Evolutionary conservation across 1,140 invertebrate species (phyloP).

Genomic region (Trachymyrmex cornetzi): DNA sequence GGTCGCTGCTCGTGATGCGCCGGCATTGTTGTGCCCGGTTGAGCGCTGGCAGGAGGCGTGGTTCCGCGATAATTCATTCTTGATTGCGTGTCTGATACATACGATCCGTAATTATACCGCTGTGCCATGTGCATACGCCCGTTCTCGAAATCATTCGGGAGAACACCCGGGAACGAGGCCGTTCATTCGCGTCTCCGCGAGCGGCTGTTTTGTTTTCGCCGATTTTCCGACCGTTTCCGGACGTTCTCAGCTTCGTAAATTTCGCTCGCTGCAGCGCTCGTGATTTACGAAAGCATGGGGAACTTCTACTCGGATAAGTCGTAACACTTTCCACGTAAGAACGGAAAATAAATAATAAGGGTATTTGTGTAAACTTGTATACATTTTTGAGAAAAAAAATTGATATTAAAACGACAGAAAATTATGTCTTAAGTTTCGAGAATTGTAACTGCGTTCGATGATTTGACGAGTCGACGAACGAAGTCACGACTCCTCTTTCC

Average conservation of each 20-base stretch:
- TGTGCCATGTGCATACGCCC: conserved; percentile 68
- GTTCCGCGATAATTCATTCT: conserved; percentile 85
- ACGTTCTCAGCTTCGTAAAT: background rate
- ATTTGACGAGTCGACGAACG: background rate
- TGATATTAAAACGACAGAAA: background rate
- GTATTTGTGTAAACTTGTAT: background rate
- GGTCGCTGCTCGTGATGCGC: conserved; percentile 84
- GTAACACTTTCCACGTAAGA: background rate
- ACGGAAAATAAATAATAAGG: background rate
- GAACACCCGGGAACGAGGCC: conserved; percentile 37
- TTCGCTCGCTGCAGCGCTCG: background rate
- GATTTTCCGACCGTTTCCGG: background rate
- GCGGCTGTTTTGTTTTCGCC: background rate
- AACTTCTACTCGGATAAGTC: background rate
- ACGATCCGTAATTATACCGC: conserved; percentile 84
- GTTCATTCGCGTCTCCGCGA: conserved; percentile 33
- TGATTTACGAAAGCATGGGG: background rate
- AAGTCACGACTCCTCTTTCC: conserved; percentile 25
- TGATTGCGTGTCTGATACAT: conserved; percentile 87
- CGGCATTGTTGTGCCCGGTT: conserved; percentile 82
- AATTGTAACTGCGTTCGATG: background rate
- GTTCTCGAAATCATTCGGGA: conserved; percentile 62
- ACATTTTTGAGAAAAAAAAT: background rate
- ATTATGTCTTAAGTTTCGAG: background rate
- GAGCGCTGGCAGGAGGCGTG: conserved; percentile 82